Evolutionary conservation across 2,888 invertebrate species (phyloP).

Genomic region (Limulus polyphemus): DNA sequence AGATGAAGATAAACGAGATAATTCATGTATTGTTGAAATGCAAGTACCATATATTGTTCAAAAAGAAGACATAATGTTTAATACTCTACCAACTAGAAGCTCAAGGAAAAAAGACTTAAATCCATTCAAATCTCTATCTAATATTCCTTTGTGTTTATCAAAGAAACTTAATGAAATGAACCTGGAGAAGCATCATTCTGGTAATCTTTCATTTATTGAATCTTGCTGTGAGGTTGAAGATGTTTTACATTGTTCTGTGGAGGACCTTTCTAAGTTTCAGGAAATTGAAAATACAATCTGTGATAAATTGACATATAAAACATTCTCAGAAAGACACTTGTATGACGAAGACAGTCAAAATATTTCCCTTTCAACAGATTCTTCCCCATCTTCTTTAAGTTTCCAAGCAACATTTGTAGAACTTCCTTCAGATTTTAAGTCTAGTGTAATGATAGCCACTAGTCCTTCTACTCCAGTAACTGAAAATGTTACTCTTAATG

Average conservation of each 20-base stretch:
- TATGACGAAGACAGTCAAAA: slow-evolving; percentile 8
- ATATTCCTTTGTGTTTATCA: slow-evolving; percentile 21
- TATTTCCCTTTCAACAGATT: slow-evolving; percentile 9
- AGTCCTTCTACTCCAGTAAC: slow-evolving; percentile 18
- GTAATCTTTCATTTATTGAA: slow-evolving; percentile 22
- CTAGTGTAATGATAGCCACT: slow-evolving; percentile 19
- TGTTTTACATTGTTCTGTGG: slow-evolving; percentile 3
- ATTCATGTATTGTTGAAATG: slow-evolving; percentile 24
- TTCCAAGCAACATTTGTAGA: slow-evolving; percentile 22
- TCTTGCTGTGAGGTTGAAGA: slow-evolving; percentile 11
- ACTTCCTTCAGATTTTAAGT: slow-evolving; percentile 19
- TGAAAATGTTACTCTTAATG: slow-evolving; percentile 12
- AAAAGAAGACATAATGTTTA: slow-evolving; percentile 20
- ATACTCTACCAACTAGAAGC: slow-evolving; percentile 21
- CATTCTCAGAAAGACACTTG: slow-evolving; percentile 11
- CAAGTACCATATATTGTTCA: slow-evolving; percentile 23
- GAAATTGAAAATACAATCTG: slow-evolving; percentile 1
- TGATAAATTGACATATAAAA: slow-evolving; percentile 7
- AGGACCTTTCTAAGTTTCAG: neutral
- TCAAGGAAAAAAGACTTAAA: slow-evolving; percentile 15
- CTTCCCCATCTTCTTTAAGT: slow-evolving; percentile 14
- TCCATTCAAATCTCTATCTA: slow-evolving; percentile 24
- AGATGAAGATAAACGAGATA: slow-evolving; percentile 13
- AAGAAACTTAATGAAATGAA: slow-evolving; percentile 16
- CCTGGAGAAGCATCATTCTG: slow-evolving; percentile 10